Evolutionary conservation across 2,888 invertebrate species (phyloP), one percentile per base, ranked within the genome.

Genomic region (Ferrisia virgata): DNA sequence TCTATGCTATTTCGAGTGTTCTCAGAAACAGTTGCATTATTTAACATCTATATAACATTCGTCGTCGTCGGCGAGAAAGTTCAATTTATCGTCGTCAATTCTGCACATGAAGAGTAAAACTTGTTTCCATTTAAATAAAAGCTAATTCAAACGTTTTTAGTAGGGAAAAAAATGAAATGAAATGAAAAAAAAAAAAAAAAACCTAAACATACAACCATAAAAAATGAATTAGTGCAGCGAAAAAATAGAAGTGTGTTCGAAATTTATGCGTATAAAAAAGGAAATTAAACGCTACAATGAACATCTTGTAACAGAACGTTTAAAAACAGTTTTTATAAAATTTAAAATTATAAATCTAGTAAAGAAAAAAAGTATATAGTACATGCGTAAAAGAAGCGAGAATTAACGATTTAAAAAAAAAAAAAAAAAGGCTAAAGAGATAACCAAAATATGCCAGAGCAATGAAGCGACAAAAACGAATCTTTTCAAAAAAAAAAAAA

Each of bases 341-440:
- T 69, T 78, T 81, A 79, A 82, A 76, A 84, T 85, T 78, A 84
- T 72, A 39, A 84, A 85, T 39, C 76, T 79, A 84, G 78, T 76
- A 81, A 47, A 85, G 76, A 85, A 85, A 79, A 86, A 85, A 86
- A 85, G 86, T 47, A 18, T 36, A 18, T n/a, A 18, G 72, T n/a
- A 31, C 33, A 72, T 72, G 28, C 33, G 72, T 72, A 72, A 84
- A 84, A 79, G 58, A 82, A 85, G 69, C 79, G 84, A 80, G 85
- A 85, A 85, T 85, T 84, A 76, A 82, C 86, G 84, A 87, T 86
- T 86, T 85, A 86, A 86, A 86, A 86, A 86, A 85, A 84, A 86
- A 86, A 86, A 86, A 86, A 85, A 84, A 85, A 86, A 64, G 80
- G 79, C 58, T 80, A 86, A 86, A 87, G 87, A 87, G 87, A 86